Evolutionary conservation across 35 echinoderm and acorn worm species (phyloP).

Genomic region (Heliocidaris erythrogramma): DNA sequence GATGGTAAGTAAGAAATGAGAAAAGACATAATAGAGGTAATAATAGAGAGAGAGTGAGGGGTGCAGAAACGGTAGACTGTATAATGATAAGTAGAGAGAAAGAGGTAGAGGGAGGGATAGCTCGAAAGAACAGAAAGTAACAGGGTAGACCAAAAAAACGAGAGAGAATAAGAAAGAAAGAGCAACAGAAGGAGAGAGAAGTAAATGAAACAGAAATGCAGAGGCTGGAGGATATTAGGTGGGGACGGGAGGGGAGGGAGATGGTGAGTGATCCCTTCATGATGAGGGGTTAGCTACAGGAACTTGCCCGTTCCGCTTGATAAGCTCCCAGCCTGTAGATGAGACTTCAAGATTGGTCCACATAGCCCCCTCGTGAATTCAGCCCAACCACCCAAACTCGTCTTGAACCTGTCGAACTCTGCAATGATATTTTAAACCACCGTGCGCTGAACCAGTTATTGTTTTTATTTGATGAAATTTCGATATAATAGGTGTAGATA

Average conservation of each 20-base stretch:
- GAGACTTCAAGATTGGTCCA: not conserved
- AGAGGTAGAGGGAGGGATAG: no score
- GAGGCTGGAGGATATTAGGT: not conserved
- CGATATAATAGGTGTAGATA: not conserved
- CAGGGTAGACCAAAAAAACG: no score
- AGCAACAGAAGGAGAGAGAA: no score
- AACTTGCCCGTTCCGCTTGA: constrained; percentile 8
- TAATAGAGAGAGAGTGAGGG: not conserved
- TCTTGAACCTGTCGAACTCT: not conserved
- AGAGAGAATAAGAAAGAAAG: no score
- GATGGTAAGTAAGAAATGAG: not conserved
- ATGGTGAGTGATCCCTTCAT: not conserved
- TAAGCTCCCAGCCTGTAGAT: not conserved
- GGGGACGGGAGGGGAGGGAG: not conserved
- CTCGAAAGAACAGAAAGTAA: no score
- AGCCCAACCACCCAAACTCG: not conserved
- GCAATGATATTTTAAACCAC: not conserved
- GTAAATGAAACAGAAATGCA: no score
- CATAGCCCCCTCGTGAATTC: not conserved
- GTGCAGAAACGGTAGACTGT: not conserved
- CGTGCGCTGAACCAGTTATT: not conserved
- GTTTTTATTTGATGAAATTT: not conserved
- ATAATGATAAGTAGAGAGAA: no score
- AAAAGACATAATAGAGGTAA: not conserved
- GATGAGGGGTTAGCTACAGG: not conserved